phyloP scores from a whole-genome alignment of 1,140 invertebrate genomes.

The Grapholita molesta region DNA sequence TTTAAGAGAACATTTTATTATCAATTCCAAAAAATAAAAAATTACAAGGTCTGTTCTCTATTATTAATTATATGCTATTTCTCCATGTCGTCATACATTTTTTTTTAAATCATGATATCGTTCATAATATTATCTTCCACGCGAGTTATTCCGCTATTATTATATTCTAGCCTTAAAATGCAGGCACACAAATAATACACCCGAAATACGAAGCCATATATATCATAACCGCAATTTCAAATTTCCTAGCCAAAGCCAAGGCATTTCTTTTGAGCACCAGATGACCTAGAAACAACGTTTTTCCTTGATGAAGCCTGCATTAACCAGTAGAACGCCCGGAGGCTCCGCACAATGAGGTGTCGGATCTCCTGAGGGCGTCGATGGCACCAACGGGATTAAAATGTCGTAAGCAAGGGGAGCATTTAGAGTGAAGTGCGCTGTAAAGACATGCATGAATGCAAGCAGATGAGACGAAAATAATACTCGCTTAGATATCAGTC shows the following conservation, averaged over 20 bases:
- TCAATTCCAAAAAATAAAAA: too few relatives aligned
- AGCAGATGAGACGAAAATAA: conserved; percentile 7
- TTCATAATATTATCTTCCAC: too few relatives aligned
- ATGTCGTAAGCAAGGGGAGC: background rate
- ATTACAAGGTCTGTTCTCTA: too few relatives aligned
- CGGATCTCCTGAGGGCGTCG: background rate
- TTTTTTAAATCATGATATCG: too few relatives aligned
- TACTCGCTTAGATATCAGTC: background rate
- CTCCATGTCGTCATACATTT: too few relatives aligned
- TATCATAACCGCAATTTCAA: background rate
- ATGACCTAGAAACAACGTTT: conserved; percentile 2
- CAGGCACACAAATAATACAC: background rate
- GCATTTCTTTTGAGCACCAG: conserved; percentile 8
- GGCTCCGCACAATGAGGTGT: background rate
- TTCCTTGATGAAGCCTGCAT: conserved; percentile 8
- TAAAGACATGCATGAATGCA: conserved; percentile 10
- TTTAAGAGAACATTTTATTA: too few relatives aligned
- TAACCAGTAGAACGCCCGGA: background rate
- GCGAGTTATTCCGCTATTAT: too few relatives aligned
- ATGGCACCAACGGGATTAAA: background rate
- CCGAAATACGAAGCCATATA: background rate
- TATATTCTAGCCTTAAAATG: background rate
- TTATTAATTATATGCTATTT: too few relatives aligned
- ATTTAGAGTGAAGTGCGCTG: conserved; percentile 9
- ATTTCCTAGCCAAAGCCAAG: background rate